A percentile compares a stretch with the other conserved stretches of the same genome.
Evolutionary conservation across 2,113 vertebrate genomes (phyloP).

Genomic region (Globicephala melas): DNA sequence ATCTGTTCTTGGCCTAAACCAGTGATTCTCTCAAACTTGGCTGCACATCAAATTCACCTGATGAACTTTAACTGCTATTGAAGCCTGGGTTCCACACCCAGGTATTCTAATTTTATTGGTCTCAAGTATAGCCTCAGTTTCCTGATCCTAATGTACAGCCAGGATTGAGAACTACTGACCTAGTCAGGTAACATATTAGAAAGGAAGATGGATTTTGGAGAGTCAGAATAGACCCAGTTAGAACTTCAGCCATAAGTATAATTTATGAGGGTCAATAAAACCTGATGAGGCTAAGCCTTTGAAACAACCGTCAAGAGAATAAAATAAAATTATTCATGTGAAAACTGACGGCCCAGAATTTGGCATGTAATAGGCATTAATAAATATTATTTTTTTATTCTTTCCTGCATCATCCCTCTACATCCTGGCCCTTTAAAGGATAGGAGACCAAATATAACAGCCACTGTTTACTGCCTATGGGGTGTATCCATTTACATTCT

Average conservation of each 20-base stretch:
- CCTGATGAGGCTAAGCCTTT: background rate
- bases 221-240: background rate
- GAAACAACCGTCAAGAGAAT: background rate
- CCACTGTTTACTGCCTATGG: background rate
- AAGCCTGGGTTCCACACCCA: background rate
- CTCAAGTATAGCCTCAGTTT: background rate
- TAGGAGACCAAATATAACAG: background rate
- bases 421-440: background rate
- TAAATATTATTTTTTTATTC: background rate
- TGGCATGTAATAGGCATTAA: background rate
- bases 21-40: conserved; percentile 28
- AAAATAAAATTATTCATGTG: background rate
- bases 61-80: background rate
- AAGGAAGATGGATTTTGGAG: background rate
- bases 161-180: background rate
- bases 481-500: background rate
- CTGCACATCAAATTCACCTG: background rate
- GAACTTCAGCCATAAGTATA: background rate
- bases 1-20: background rate
- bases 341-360: background rate
- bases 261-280: conserved; percentile 34
- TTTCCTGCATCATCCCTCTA: background rate
- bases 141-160: background rate
- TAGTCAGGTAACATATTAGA: background rate
- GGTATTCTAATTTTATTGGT: background rate